Conservation (phyloP, 2,113 vertebrate genomes). For the Cheilinus undulatus region DNA sequence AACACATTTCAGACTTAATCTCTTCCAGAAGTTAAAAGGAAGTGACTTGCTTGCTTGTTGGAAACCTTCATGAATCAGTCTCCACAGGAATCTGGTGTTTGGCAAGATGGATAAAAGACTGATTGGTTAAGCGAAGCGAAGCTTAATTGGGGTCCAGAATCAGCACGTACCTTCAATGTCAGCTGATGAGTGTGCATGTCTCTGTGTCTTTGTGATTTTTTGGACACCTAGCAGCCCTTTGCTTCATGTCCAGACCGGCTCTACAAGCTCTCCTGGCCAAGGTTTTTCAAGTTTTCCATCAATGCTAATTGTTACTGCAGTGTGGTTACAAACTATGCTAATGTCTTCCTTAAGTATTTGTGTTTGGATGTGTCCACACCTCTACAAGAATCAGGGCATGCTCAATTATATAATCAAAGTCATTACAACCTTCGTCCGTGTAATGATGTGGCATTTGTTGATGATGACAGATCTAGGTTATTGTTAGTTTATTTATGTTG, state of each 20-base stretch:
- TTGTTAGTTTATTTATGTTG: not conserved
- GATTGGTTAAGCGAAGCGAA: slow-evolving; percentile 18
- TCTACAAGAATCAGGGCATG: not conserved
- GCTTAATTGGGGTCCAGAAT: slow-evolving; percentile 44
- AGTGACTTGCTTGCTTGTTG: slow-evolving; percentile 16
- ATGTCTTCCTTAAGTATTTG: not conserved
- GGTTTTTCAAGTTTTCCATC: not conserved
- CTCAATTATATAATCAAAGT: too few species aligned
- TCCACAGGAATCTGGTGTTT: slow-evolving; percentile 26
- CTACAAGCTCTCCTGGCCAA: not conserved
- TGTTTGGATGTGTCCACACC: not conserved
- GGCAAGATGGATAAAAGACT: slow-evolving; percentile 32
- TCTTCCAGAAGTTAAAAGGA: not conserved
- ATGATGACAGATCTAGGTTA: not conserved
- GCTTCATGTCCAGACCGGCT: not conserved
- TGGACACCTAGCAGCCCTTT: not conserved
- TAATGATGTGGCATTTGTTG: too few species aligned
- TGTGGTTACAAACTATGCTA: not conserved
- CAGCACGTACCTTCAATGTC: slow-evolving; percentile 32
- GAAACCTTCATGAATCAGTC: not conserved
- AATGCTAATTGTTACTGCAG: not conserved
- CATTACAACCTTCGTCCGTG: too few species aligned
- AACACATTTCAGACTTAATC: slow-evolving; percentile 3
- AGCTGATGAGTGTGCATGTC: not conserved
- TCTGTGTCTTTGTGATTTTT: not conserved